phyloP scores from a whole-genome alignment of 2,888 invertebrate species.

The Rosalia funebris region DNA sequence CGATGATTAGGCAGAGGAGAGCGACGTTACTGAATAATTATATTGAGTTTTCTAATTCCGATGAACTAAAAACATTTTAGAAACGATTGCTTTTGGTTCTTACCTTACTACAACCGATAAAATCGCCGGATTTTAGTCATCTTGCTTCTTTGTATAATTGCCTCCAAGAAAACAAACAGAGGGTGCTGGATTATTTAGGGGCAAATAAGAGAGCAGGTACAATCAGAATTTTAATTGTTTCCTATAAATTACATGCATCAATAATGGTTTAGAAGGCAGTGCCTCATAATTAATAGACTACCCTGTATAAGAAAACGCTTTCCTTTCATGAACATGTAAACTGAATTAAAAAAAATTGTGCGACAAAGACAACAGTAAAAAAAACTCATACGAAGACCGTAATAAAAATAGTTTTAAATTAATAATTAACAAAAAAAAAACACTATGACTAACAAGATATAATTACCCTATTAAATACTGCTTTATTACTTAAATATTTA shows the following conservation, averaged over 20 bases:
- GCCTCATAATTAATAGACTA: conserved; percentile 43
- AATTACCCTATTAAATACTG: conserved; percentile 41
- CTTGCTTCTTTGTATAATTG: no score
- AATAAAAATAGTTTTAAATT: conserved; percentile 2
- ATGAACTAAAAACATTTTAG: no score
- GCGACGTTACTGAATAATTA: no score
- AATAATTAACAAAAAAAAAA: conserved; percentile 17
- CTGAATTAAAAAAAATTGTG: conserved; percentile 38
- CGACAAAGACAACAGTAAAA: conserved; percentile 35
- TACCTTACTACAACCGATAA: no score
- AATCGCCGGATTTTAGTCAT: no score
- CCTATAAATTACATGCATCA: conserved; percentile 43
- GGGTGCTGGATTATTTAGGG: neutral
- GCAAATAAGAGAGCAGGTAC: conserved; percentile 8
- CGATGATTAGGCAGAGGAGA: no score
- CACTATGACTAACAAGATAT: conserved; percentile 17
- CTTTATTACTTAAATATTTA: conserved; percentile 38
- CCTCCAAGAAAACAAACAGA: no score
- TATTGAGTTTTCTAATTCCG: no score
- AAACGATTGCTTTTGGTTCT: no score
- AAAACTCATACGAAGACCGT: no score
- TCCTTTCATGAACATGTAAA: conserved; percentile 29
- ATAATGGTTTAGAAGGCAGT: conserved; percentile 39
- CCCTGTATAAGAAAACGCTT: conserved; percentile 41
- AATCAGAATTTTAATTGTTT: conserved; percentile 35